Conservation (phyloP, 2,888 invertebrate species). For the Drosophila emarginata region DNA sequence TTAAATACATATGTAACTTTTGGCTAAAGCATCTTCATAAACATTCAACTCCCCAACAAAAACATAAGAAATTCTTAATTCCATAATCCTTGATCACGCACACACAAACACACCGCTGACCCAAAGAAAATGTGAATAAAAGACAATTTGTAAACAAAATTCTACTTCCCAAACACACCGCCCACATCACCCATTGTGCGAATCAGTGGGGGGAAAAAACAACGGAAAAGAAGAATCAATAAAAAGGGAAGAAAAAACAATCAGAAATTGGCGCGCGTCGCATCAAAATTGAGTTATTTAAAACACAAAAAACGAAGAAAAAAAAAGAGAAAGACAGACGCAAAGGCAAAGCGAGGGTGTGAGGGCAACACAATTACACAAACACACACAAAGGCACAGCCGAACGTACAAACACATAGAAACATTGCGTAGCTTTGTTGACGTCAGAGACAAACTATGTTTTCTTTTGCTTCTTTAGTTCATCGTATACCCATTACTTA, state of each 20-base stretch:
- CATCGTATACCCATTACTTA: neutral
- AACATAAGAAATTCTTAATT: neutral
- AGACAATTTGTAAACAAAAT: slow-evolving; percentile 52
- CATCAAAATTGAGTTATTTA: slow-evolving; percentile 61
- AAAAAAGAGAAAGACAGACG: neutral
- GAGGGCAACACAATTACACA: slow-evolving; percentile 22
- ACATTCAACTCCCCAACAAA: no score
- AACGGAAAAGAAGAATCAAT: slow-evolving; percentile 48
- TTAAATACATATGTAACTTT: no score
- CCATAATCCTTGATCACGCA: slow-evolving; percentile 13
- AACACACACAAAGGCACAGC: neutral
- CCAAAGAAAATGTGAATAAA: slow-evolving; percentile 39
- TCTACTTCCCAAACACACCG: neutral
- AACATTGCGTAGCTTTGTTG: slow-evolving; percentile 58
- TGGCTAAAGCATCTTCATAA: no score
- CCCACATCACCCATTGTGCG: neutral
- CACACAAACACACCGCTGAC: slow-evolving; percentile 31
- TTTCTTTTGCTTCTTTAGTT: slow-evolving; percentile 26
- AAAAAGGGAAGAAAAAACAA: slow-evolving; percentile 45
- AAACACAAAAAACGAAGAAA: slow-evolving; percentile 19
- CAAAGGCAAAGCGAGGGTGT: slow-evolving; percentile 14
- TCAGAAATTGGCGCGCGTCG: slow-evolving; percentile 58
- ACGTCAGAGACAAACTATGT: slow-evolving; percentile 63
- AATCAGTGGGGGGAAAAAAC: neutral
- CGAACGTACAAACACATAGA: neutral